phyloP scores from a whole-genome alignment of 1,140 invertebrate genomes.

The Pissodes strobi region DNA sequence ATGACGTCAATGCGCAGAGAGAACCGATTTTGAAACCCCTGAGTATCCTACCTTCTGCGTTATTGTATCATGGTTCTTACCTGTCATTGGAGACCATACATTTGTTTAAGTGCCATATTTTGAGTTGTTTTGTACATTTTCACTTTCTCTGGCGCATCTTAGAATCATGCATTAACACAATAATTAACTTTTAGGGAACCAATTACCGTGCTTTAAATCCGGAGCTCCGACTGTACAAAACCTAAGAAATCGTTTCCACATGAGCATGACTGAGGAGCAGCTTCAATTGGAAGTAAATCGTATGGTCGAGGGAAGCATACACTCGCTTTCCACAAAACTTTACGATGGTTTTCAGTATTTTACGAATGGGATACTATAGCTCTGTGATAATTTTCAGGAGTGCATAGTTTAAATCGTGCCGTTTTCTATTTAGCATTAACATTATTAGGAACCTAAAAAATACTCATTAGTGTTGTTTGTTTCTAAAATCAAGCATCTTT shows the following conservation, averaged over 20 bases:
- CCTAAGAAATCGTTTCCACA: constrained; percentile 91
- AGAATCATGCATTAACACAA: too few species aligned
- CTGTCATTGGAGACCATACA: too few species aligned
- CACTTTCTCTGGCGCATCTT: too few species aligned
- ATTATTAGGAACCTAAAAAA: not conserved
- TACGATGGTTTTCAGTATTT: constrained; percentile 99
- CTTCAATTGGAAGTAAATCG: constrained; percentile 88
- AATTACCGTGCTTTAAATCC: constrained; percentile 94
- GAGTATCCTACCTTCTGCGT: too few species aligned
- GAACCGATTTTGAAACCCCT: too few species aligned
- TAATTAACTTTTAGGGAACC: constrained; percentile 87
- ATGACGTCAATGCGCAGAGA: too few species aligned
- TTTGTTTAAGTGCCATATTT: too few species aligned
- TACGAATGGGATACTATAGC: constrained; percentile 91
- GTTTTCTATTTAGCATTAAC: too few species aligned
- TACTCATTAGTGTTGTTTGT: not conserved
- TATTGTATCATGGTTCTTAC: too few species aligned
- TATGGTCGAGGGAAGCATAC: constrained; percentile 91
- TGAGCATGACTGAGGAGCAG: constrained; percentile 94
- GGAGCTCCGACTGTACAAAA: constrained; percentile 83
- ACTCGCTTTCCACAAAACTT: constrained; percentile 95
- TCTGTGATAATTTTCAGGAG: constrained; percentile 31
- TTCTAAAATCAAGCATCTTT: too few species aligned
- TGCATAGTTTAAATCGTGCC: constrained; percentile 5
- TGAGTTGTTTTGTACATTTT: too few species aligned